Base-by-base conservation (phyloP, 2,888 invertebrate genomes). In the Cecidostiba fungosa region DNA sequence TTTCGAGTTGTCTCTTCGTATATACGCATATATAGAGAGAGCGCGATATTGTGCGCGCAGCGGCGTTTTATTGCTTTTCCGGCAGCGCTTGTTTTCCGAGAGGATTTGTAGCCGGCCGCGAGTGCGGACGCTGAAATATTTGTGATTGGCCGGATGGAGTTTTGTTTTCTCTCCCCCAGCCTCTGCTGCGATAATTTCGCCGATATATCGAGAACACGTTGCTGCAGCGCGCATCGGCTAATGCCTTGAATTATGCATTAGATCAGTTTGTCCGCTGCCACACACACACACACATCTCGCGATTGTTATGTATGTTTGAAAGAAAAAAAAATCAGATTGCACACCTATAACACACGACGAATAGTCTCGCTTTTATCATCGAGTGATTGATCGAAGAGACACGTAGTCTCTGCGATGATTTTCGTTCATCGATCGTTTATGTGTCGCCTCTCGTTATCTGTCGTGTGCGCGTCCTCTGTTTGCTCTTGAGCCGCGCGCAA, bases 401-500 rank as follows among this genome's bases (percentile, higher is more conserved):
- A n/a, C n/a, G n/a, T 14, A 69, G 14, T 29, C 70, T 70, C 50
- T 69, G 69, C 69, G 32, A 62, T 59, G 43, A 74, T 62, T 81
- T 54, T n/a, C 39, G 73, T 62, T 73, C 54, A 74, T 74, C 73
- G 81, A 81, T 74, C 43, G 14, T 39, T 43, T 59, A 73, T 80
- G n/a, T 73, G 54, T 81, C 73, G 43, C 43, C 19, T 43, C 66
- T 70, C 54, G 79, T 72, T 79, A 79, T 79, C 70, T 72, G 3
- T 0, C 19, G n/a, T 66, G 0, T 54, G 50, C 32, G 16, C 66
- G 62, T 29, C 70, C 70, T 32, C 36, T 43, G 36, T 72, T 39
- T 72, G 39, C 72, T 72, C 72, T 72, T 39, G n/a, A 23, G 12
- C 26, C 26, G 54, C n/a, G 8, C 39, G 72, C 39, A 43, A 72